Conservation (phyloP, 2,113 vertebrate species). For the Cyanoderma ruficeps region DNA sequence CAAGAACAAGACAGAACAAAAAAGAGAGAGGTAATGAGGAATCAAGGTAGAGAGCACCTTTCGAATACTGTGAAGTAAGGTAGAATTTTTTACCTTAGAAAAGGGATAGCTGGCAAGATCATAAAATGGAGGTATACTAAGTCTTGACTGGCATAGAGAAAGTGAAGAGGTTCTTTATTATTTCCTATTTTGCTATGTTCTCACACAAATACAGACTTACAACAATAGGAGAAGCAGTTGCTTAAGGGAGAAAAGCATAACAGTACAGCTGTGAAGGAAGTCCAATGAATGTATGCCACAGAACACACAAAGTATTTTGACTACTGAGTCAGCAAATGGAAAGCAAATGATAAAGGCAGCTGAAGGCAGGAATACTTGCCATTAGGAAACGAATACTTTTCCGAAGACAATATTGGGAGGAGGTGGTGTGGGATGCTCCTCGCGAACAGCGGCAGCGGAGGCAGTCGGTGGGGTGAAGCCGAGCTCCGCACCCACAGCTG, state of each 20-base stretch:
- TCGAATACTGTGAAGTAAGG: accelerated
- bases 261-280: not conserved
- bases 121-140: not conserved
- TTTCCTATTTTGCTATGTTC: not conserved
- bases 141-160: not conserved
- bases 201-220: not conserved
- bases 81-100: not conserved
- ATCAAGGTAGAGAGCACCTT: not conserved
- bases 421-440: not conserved
- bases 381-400: not conserved
- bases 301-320: not conserved
- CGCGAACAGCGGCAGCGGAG: not conserved
- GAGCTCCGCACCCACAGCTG: not conserved
- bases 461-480: not conserved
- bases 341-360: not conserved
- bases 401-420: not conserved
- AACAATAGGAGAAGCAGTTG: not conserved
- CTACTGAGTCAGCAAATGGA: not conserved
- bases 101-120: not conserved
- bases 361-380: not conserved
- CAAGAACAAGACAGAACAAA: not conserved
- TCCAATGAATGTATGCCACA: not conserved
- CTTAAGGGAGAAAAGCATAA: not conserved
- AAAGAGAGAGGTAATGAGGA: not conserved
- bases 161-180: not conserved